A percentile compares a stretch with the other conserved stretches of the same genome.
Evolutionary conservation across 2,888 invertebrate species (phyloP).

Genomic region (Melanargia galathea): DNA sequence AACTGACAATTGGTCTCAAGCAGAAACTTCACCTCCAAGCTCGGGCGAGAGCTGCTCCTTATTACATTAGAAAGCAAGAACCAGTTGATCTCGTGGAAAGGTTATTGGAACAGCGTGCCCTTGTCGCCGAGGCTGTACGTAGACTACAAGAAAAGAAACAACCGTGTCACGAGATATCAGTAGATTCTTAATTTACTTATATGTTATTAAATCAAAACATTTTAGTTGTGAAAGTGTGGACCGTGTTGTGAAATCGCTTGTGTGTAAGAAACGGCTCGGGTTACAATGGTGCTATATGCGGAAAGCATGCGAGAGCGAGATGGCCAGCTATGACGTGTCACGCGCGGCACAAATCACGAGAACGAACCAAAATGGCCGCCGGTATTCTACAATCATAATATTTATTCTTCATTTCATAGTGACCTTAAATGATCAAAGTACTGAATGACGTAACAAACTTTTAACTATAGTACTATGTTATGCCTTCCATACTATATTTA

Average conservation of each 20-base stretch:
- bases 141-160: constrained; percentile 79
- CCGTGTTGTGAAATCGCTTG: constrained; percentile 82
- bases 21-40: constrained; percentile 80
- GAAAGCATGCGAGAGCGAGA: constrained; percentile 77
- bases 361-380: constrained; percentile 80
- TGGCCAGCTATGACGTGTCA: constrained; percentile 77
- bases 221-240: constrained; percentile 81
- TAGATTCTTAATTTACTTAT: constrained; percentile 74
- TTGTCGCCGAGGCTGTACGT: constrained; percentile 79
- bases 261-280: constrained; percentile 81
- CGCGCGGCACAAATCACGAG: constrained; percentile 78
- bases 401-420: constrained; percentile 79
- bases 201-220: constrained; percentile 72
- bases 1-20: constrained; percentile 77
- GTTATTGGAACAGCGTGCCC: constrained; percentile 76
- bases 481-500: constrained; percentile 54
- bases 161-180: constrained; percentile 76
- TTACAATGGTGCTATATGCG: constrained; percentile 83
- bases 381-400: constrained; percentile 81
- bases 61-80: constrained; percentile 80
- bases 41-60: constrained; percentile 77
- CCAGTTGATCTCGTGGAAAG: constrained; percentile 78
- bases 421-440: constrained; percentile 80
- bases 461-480: constrained; percentile 61
- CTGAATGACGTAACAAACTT: constrained; percentile 76